Conservation (phyloP, 2,113 vertebrate genomes). For the Isurus oxyrinchus region DNA sequence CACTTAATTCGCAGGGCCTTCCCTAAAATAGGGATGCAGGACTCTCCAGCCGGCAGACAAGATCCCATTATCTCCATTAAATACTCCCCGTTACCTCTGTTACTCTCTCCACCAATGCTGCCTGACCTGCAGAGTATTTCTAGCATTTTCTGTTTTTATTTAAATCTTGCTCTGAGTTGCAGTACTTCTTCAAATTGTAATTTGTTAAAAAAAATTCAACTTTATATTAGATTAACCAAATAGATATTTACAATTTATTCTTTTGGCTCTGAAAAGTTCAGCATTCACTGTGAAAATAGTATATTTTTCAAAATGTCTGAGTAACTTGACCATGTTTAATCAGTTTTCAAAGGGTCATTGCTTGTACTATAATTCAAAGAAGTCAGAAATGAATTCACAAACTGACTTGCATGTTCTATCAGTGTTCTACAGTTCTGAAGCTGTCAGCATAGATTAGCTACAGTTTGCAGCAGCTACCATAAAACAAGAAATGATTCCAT, state of each 20-base stretch:
- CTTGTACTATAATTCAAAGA: slow-evolving; percentile 37
- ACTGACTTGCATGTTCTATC: slow-evolving; percentile 47
- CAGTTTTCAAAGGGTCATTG: slow-evolving; percentile 26
- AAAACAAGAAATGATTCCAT: slow-evolving; percentile 51
- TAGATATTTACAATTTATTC: neutral
- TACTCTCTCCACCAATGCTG: neutral
- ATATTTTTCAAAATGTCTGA: neutral
- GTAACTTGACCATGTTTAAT: slow-evolving; percentile 27
- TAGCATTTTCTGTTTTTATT: neutral
- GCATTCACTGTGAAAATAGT: neutral
- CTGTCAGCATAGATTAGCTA: slow-evolving; percentile 60
- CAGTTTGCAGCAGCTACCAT: slow-evolving; percentile 42
- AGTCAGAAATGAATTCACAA: slow-evolving; percentile 44
- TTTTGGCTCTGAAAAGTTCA: neutral
- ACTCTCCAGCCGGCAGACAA: neutral
- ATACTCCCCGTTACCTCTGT: neutral
- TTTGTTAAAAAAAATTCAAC: neutral
- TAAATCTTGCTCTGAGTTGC: neutral
- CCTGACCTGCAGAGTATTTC: neutral
- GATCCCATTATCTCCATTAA: neutral
- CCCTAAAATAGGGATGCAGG: neutral
- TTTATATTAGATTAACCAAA: neutral
- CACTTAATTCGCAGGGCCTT: neutral
- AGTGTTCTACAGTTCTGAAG: slow-evolving; percentile 51
- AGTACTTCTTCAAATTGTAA: neutral